Evolutionary conservation across 2,888 invertebrate species (phyloP), one percentile per base, ranked within the genome.

Genomic region (Scaptomyza reducta): DNA sequence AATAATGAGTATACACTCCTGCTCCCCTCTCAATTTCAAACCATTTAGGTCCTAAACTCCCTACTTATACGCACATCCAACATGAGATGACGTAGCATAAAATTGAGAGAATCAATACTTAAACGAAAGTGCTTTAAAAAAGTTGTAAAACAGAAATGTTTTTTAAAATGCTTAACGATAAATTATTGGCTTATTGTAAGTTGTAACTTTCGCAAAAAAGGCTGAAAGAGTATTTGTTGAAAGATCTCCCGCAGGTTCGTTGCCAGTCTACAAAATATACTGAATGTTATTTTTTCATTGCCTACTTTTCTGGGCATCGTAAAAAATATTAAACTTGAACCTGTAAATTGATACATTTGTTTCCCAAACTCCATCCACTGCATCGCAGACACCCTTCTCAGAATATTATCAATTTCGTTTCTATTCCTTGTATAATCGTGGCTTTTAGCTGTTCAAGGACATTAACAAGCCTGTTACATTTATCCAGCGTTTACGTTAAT

Each of bases 1-100:
- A 58, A 70, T 61, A 63, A 56, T 63, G 63, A 46, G 38, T 61
- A 93, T 93, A 54, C 95, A 9, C 14, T 1, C 14, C 14, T 6
- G n/a, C 14, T 3, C 33, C 13, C 33, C 13, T 9, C 3, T 81
- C 74, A 95, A 11, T 29, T 46, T n/a, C 22, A 3, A 1, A 22
- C 22, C 14, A 1, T 31, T 10, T 31, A 31, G 27, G 27, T 22
- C 22, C 22, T 22, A 22, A 31, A 31, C 9, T n/a, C 6, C 2
- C 38, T 38, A 7, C 3, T 22, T 10, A 0, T 31, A 35, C 27
- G 31, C 25, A 38, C 25, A 14, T 29, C 31, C 50, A 18, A 42
- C 27, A 22, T 50, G 35, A 10, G n/a, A 16, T 60, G 44, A 38
- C 22, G 9, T 0, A 1, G 14, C 18, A 16, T 3, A 59, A 29